Conservation (phyloP, 37 sponge, comb jelly and placozoan species). For the Ephydatia muelleri region DNA sequence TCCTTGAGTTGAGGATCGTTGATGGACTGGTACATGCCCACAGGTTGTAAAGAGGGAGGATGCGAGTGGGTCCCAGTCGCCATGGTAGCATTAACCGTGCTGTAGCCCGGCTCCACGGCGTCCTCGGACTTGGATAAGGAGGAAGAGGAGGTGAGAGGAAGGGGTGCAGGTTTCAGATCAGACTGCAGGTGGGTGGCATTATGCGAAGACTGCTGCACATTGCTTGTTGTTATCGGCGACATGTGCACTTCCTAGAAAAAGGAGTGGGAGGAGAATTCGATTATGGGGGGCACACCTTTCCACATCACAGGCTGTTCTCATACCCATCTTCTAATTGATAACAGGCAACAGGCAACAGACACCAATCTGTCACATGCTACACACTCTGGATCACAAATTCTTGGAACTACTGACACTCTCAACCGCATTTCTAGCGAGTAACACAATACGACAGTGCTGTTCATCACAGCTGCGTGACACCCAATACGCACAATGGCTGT, state of each 20-base stretch:
- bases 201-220: not conserved
- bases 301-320: not conserved
- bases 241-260: not conserved
- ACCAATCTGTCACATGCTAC: too few species aligned
- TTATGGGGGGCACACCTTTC: not conserved
- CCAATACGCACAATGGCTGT: too few species aligned
- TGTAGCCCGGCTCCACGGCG: not conserved
- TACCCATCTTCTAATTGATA: too few species aligned
- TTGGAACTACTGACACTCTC: too few species aligned
- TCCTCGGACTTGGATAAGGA: not conserved
- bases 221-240: not conserved
- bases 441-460: too few species aligned
- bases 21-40: not conserved
- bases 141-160: not conserved
- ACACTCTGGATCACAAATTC: too few species aligned
- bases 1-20: not conserved
- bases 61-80: not conserved
- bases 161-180: not conserved
- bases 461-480: too few species aligned
- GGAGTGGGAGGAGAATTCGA: not conserved
- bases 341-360: too few species aligned
- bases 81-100: not conserved
- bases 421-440: too few species aligned
- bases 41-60: not conserved
- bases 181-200: not conserved